phyloP scores from a whole-genome alignment of 2,888 invertebrate species.

The Diarsia rubi region DNA sequence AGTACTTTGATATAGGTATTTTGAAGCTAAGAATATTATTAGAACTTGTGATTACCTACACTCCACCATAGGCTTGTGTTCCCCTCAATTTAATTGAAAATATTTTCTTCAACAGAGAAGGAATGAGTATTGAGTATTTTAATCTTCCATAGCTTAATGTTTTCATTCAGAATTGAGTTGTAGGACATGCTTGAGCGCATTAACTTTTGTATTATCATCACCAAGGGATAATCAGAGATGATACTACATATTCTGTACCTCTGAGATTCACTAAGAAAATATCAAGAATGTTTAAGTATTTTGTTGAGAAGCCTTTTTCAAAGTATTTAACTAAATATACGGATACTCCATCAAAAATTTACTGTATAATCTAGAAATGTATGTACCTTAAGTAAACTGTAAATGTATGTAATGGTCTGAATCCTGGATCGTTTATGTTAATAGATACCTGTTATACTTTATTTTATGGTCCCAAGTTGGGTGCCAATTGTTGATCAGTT shows the following conservation, averaged over 20 bases:
- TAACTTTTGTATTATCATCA: not conserved
- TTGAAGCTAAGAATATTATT: not conserved
- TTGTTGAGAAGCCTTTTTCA: not conserved
- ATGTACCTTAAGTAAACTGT: conserved; percentile 51
- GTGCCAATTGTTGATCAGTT: conserved; percentile 46
- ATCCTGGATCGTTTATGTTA: conserved; percentile 44
- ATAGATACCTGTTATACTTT: conserved; percentile 9
- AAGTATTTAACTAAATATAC: conserved; percentile 41
- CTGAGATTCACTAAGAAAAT: not conserved
- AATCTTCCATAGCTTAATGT: not conserved
- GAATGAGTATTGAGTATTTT: not conserved
- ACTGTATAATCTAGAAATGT: conserved; percentile 59
- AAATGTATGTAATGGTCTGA: conserved; percentile 48
- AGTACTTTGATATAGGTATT: conserved; percentile 44
- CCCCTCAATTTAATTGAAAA: not conserved
- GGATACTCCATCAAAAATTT: conserved; percentile 42
- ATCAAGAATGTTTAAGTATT: not conserved
- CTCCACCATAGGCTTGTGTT: not conserved
- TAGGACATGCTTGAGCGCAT: not conserved
- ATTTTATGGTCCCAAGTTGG: conserved; percentile 32
- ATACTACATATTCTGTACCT: not conserved
- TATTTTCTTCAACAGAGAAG: not conserved
- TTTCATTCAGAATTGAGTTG: not conserved
- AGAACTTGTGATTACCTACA: not conserved
- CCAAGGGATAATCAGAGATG: not conserved